A percentile compares a stretch with the other conserved stretches of the same genome.
phyloP scores from a whole-genome alignment of 1,140 invertebrate genomes.

The Philaenus spumarius region DNA sequence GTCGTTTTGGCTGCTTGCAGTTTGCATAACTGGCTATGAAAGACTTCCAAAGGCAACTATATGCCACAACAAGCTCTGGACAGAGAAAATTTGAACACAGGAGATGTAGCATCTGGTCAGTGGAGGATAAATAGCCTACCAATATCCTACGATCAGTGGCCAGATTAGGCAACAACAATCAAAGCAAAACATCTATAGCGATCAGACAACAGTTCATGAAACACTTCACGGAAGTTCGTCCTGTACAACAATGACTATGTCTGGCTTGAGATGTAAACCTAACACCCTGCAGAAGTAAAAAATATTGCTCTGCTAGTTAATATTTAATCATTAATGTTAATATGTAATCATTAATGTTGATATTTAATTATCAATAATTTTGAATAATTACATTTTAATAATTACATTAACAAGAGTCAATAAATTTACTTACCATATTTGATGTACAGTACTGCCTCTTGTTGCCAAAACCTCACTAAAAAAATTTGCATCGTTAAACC shows the following conservation, averaged over 20 bases:
- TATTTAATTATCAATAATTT: not conserved
- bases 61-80: not conserved
- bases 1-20: no score
- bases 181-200: not conserved
- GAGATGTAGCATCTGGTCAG: no score
- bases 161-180: not conserved
- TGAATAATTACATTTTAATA: not conserved
- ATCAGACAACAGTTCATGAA: no score
- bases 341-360: not conserved
- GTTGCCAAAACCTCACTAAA: not conserved
- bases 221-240: not conserved
- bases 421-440: constrained; percentile 6
- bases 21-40: no score
- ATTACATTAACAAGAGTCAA: not conserved
- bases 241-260: not conserved
- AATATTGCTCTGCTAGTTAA: no score
- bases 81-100: constrained; percentile 10
- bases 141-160: constrained; percentile 18
- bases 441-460: not conserved
- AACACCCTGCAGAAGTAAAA: not conserved
- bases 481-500: constrained; percentile 1
- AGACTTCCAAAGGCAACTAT: not conserved
- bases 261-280: not conserved
- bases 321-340: no score
- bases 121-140: not conserved